Evolutionary conservation across 2,113 vertebrate species (phyloP), one percentile per base, ranked within the genome.

Genomic region (Ursus arctos): DNA sequence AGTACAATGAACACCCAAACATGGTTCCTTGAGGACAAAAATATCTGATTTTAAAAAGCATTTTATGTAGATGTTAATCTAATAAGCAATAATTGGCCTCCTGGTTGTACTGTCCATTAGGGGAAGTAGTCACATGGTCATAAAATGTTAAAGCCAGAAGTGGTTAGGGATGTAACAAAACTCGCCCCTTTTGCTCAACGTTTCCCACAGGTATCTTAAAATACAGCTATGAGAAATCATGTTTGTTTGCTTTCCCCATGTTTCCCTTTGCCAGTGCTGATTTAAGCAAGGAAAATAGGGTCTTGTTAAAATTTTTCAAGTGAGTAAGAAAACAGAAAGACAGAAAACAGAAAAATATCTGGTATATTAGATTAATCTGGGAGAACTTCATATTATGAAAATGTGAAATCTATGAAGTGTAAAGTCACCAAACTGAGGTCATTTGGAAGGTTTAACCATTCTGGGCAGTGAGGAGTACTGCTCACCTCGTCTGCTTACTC

Each of bases 261-360:
- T 67, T 91, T 77, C 51, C 61, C 19, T 95, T 49, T 31, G 53
- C 51, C 12, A 49, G 21, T 49, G 53, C 59, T 74, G 59, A 77
- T 92, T 91, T 86, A 71, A 51, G 57, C 88, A 93, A 94, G 31
- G 59, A 71, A 97, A 85, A 51, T 11, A 79, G 0, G 53, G 36
- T 28, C 57, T 63, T 4, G 14, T 86, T 72, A 74, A 93, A 36
- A 36, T 26, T 77, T 84, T 85, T 93, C 63, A 79, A 90, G 63
- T 63, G 65, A 72, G 7, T 51, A 82, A 95, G 8, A 82, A 40
- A 77, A 49, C 24, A 76, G 24, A 47, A 86, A 71, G 67, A 61
- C 72, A 76, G 24, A 86, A 57, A 85, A 69, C 3, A 74, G 63
- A 43, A 96, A 96, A 89, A 57, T n/a, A 87, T 18, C 16, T 94